These are phyloP conservation scores for Panagrolaimus sp. DNA, from an alignment of 1,140 invertebrate genomes.

Conservation along the genomic window DNA sequence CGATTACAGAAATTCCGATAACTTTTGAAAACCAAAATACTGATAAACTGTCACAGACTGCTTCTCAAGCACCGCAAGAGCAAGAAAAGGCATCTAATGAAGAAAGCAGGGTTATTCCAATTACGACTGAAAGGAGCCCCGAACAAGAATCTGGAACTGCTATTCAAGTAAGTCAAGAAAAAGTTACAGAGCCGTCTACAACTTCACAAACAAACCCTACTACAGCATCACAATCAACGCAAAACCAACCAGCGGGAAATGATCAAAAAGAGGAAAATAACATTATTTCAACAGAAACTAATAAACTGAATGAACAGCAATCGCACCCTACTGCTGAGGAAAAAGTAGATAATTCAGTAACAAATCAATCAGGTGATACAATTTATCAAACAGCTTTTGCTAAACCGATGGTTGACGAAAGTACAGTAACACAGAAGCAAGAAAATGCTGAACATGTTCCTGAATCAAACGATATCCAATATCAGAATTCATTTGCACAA, in stretches of 20 bases:
- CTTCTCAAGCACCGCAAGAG: not conserved
- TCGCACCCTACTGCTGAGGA: not conserved
- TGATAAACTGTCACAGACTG: too few relatives aligned
- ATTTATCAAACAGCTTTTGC: constrained; percentile 1
- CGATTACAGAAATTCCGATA: too few relatives aligned
- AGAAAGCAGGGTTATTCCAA: not conserved
- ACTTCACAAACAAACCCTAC: not conserved
- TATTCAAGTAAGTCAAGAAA: not conserved
- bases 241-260: too few relatives aligned
- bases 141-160: not conserved
- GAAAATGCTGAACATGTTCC: not conserved
- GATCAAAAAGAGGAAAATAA: too few relatives aligned
- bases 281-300: not conserved
- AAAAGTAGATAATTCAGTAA: not conserved
- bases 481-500: not conserved
- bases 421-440: not conserved
- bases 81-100: not conserved
- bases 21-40: too few relatives aligned
- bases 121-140: not conserved
- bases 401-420: constrained; percentile 2
- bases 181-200: not conserved
- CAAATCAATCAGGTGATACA: not conserved
- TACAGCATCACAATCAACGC: too few relatives aligned
- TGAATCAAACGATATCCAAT: not conserved
- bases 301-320: not conserved